phyloP scores from a whole-genome alignment of 1,140 invertebrate genomes.

The Theocolax elegans region DNA sequence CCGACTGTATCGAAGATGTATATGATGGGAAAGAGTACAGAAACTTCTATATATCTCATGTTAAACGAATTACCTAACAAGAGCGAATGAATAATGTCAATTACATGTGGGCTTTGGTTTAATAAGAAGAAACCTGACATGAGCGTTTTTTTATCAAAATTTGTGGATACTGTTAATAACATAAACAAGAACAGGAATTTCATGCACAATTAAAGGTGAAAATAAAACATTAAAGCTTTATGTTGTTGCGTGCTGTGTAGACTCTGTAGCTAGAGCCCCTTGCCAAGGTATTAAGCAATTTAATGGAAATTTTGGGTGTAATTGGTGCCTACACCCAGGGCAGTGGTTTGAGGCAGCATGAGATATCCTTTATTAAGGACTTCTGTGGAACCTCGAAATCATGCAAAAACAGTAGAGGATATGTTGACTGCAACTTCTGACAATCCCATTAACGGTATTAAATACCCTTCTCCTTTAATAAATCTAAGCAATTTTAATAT shows the following conservation, averaged over 20 bases:
- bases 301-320: constrained; percentile 8
- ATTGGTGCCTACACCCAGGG: constrained; percentile 13
- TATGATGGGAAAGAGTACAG: constrained; percentile 7
- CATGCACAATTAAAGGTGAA: not conserved
- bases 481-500: not conserved
- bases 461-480: no score
- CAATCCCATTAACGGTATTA: not conserved
- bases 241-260: constrained; percentile 1
- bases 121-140: constrained; percentile 21
- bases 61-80: constrained; percentile 27
- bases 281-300: no score
- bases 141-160: constrained; percentile 4
- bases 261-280: not conserved
- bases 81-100: constrained; percentile 11
- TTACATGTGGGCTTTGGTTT: constrained; percentile 22
- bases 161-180: constrained; percentile 13
- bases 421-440: not conserved
- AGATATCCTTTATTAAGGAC: not conserved
- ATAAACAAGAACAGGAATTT: not conserved
- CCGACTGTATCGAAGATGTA: no score
- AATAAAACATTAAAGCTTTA: not conserved
- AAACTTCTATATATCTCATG: constrained; percentile 20
- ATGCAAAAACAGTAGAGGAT: not conserved
- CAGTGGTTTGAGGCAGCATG: not conserved
- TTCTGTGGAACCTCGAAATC: not conserved